A percentile compares a stretch with the other conserved stretches of the same genome.
These are phyloP conservation scores for Sebastes glaucus DNA, from an alignment of 2,797 vertebrate species.

Conservation along the genomic window DNA sequence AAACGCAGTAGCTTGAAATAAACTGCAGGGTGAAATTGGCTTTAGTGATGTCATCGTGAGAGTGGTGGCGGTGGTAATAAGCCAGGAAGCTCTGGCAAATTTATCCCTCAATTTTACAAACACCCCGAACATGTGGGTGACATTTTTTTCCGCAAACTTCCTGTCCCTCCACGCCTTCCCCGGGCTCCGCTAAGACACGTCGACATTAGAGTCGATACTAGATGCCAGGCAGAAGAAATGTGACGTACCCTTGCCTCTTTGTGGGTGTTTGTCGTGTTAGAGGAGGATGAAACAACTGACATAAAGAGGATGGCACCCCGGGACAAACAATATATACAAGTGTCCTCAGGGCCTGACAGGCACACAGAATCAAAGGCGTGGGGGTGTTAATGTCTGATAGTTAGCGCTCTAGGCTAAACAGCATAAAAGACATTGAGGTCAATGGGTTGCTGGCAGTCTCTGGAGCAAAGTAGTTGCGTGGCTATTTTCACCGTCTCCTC, in stretches of 20 bases:
- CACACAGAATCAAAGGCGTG: constrained; percentile 68
- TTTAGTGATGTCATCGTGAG: constrained; percentile 55
- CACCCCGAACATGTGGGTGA: constrained; percentile 59
- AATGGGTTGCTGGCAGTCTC: constrained; percentile 77
- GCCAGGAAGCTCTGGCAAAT: constrained; percentile 45
- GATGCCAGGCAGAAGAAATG: constrained; percentile 65
- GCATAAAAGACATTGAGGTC: constrained; percentile 80
- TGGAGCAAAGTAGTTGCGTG: constrained; percentile 58
- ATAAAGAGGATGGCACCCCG: constrained; percentile 49
- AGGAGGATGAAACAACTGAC: constrained; percentile 53
- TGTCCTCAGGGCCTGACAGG: constrained; percentile 62
- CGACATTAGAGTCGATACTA: constrained; percentile 50
- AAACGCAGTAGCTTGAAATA: constrained; percentile 43
- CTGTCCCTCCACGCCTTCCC: constrained; percentile 55
- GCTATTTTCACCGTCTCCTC: constrained; percentile 73
- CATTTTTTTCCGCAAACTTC: constrained; percentile 51
- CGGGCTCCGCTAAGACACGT: constrained; percentile 63
- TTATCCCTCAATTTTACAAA: constrained; percentile 54
- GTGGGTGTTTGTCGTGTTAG: constrained; percentile 41
- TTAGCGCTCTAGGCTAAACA: constrained; percentile 72
- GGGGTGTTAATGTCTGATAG: constrained; percentile 79
- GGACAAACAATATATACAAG: constrained; percentile 43
- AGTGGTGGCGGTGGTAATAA: constrained; percentile 15
- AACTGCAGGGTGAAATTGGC: constrained; percentile 52
- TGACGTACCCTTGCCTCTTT: constrained; percentile 63